Conservation (phyloP, 2,113 vertebrate genomes). For the Coracopsis vasa region DNA sequence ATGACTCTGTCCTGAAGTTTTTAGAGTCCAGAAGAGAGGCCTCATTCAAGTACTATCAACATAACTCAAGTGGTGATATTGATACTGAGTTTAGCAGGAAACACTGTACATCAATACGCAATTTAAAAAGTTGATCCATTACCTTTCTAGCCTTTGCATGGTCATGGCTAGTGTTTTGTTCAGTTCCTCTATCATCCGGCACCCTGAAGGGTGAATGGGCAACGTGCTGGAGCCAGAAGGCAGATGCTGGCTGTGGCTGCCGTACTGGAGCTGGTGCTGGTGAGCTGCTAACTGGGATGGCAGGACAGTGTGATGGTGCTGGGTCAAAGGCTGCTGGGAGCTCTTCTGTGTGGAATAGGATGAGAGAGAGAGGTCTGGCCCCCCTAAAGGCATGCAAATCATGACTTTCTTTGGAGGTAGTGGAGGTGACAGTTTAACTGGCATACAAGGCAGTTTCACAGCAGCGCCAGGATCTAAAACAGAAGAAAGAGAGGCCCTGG, state of each 20-base stretch:
- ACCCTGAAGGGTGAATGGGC: constrained; percentile 85
- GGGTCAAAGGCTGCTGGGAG: constrained; percentile 75
- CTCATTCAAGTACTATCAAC: not conserved
- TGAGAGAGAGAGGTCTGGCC: constrained; percentile 84
- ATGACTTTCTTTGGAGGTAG: constrained; percentile 99
- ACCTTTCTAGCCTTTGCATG: constrained; percentile 98
- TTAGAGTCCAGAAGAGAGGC: not conserved
- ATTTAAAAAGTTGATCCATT: not conserved
- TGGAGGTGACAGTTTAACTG: constrained; percentile 94
- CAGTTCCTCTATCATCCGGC: constrained; percentile 95
- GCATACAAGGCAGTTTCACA: constrained; percentile 94
- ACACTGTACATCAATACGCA: not conserved
- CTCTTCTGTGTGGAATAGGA: constrained; percentile 85
- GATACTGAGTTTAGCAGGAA: not conserved
- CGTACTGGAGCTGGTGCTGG: constrained; percentile 91
- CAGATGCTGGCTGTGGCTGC: constrained; percentile 79
- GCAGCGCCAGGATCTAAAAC: constrained; percentile 89
- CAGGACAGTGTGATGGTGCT: constrained; percentile 85
- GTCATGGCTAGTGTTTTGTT: constrained; percentile 96
- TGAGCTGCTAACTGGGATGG: constrained; percentile 85
- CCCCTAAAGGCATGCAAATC: constrained; percentile 93
- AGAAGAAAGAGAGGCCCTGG: constrained; percentile 48
- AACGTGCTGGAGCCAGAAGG: constrained; percentile 80
- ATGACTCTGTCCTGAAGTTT: not conserved
- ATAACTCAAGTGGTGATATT: fast-evolving